Conservation (phyloP, 2,888 invertebrate genomes). For the Siphonodentalium dalli region DNA sequence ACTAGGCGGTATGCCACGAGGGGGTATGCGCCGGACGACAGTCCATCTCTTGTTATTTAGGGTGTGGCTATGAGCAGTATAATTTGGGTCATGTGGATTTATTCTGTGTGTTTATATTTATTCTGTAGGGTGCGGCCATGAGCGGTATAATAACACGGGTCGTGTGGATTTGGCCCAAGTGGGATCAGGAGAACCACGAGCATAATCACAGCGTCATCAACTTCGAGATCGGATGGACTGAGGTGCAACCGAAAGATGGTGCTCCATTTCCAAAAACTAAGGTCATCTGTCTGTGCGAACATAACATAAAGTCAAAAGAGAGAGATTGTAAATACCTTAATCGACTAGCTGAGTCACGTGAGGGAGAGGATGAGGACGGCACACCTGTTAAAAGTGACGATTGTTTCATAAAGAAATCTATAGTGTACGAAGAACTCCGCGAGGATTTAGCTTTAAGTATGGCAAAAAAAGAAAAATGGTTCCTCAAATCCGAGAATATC, state of each 20-base stretch:
- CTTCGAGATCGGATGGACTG: slow-evolving; percentile 31
- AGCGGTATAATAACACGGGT: slow-evolving; percentile 43
- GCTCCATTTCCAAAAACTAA: slow-evolving; percentile 1
- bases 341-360: not conserved
- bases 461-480: slow-evolving; percentile 23
- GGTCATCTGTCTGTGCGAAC: slow-evolving; percentile 35
- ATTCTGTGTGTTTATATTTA: no score
- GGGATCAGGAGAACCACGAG: slow-evolving; percentile 39
- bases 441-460: slow-evolving; percentile 33
- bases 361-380: slow-evolving; percentile 13
- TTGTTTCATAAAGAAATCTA: slow-evolving; percentile 31
- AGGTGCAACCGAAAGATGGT: slow-evolving; percentile 10
- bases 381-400: slow-evolving; percentile 18
- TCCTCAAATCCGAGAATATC: slow-evolving; percentile 26
- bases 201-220: slow-evolving; percentile 19
- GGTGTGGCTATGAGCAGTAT: no score
- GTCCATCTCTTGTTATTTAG: no score
- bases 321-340: slow-evolving; percentile 21
- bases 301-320: slow-evolving; percentile 10
- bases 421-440: slow-evolving; percentile 36
- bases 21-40: no score
- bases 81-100: no score
- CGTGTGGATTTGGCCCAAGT: slow-evolving; percentile 54
- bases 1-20: no score
- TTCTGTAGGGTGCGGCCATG: slow-evolving; percentile 45